Percentiles rank a stretch among this genome's conserved stretches.
These are phyloP conservation scores for Drosophila greeni DNA, from an alignment of 2,888 invertebrate species.

Conservation along the genomic window DNA sequence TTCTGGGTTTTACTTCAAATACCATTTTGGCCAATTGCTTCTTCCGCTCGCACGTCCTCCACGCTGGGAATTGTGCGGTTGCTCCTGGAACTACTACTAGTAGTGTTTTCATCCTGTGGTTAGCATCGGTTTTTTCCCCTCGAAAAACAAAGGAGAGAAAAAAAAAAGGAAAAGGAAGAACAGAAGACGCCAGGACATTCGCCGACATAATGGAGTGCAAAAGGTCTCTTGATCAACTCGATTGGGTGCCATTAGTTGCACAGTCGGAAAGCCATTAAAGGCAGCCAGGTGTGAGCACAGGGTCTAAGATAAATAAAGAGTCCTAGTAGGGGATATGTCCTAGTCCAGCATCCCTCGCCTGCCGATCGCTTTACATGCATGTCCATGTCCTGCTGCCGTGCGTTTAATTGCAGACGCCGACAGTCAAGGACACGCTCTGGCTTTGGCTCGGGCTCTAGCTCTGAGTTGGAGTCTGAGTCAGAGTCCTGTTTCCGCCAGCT, in stretches of 20 bases:
- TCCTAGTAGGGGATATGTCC: not conserved
- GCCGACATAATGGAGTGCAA: slow-evolving; percentile 3
- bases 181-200: not conserved
- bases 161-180: not conserved
- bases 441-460: not conserved
- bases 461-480: too few relatives aligned
- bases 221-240: slow-evolving; percentile 7
- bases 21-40: slow-evolving; percentile 67
- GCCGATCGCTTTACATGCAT: slow-evolving; percentile 21
- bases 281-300: not conserved
- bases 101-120: not conserved
- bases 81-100: not conserved
- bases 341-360: slow-evolving; percentile 3
- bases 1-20: slow-evolving; percentile 63
- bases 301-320: not conserved
- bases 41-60: slow-evolving; percentile 31
- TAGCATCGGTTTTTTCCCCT: not conserved
- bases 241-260: not conserved
- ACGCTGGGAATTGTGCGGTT: slow-evolving; percentile 5
- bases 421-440: slow-evolving; percentile 8
- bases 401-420: slow-evolving; percentile 16
- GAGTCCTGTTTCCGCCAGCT: not conserved
- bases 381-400: slow-evolving; percentile 5
- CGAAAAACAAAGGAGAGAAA: too few relatives aligned
- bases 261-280: not conserved